These are phyloP conservation scores for Penaeus indicus DNA, from an alignment of 1,140 invertebrate genomes.

Conservation along the genomic window DNA sequence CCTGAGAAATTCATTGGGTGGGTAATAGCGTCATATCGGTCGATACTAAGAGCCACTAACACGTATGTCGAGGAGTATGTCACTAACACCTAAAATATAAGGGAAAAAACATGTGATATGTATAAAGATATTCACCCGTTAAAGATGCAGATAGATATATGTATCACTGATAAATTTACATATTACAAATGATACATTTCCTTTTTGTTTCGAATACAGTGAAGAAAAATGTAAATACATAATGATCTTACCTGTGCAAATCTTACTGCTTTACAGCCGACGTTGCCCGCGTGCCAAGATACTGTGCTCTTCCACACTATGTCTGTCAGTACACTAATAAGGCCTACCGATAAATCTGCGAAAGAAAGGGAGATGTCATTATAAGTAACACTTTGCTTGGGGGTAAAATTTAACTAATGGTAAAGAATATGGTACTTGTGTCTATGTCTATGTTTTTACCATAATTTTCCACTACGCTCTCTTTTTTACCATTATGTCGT, in stretches of 20 bases:
- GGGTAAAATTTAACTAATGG: not conserved
- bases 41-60: slow-evolving; percentile 92
- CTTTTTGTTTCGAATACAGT: too few relatives aligned
- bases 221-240: not conserved
- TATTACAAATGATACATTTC: too few relatives aligned
- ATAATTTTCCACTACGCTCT: too few relatives aligned
- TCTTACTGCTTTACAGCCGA: slow-evolving; percentile 88
- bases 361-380: slow-evolving; percentile 66
- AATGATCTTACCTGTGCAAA: slow-evolving; percentile 79
- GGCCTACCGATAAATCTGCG: slow-evolving; percentile 87
- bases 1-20: slow-evolving; percentile 95
- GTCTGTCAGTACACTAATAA: slow-evolving; percentile 88
- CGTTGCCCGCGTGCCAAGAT: slow-evolving; percentile 86
- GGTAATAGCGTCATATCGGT: slow-evolving; percentile 94
- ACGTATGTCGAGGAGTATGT: slow-evolving; percentile 96
- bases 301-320: slow-evolving; percentile 90
- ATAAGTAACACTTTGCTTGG: not conserved
- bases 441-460: too few relatives aligned
- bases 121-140: not conserved
- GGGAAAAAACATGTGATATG: not conserved
- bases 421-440: not conserved
- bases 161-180: too few relatives aligned
- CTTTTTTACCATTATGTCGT: too few relatives aligned
- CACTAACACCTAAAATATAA: slow-evolving; percentile 74
- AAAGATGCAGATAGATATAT: not conserved